These are phyloP conservation scores for Acrocyrtus sp. DNA, from an alignment of 2,888 invertebrate genomes.

Conservation along the genomic window DNA sequence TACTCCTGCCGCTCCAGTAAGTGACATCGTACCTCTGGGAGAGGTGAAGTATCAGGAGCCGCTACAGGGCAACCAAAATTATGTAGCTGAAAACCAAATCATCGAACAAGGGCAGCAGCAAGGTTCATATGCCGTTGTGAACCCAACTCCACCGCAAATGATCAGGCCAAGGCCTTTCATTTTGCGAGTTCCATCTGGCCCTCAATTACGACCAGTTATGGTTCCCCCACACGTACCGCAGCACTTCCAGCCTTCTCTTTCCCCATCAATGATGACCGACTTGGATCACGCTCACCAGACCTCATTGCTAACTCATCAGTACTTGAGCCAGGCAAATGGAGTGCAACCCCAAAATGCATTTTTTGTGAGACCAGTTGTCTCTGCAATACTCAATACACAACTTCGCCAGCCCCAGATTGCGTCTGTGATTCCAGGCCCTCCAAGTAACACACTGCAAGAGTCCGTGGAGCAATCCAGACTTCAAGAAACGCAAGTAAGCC, in stretches of 20 bases:
- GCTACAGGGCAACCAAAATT: neutral
- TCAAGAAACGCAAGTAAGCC: slow-evolving; percentile 5
- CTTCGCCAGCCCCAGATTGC: slow-evolving; percentile 2
- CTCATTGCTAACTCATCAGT: slow-evolving; percentile 62
- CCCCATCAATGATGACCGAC: slow-evolving; percentile 61
- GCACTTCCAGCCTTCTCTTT: slow-evolving; percentile 47
- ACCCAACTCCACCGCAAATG: slow-evolving; percentile 13
- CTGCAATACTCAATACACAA: neutral
- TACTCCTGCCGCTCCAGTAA: neutral
- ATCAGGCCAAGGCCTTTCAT: slow-evolving; percentile 41
- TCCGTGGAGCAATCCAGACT: neutral
- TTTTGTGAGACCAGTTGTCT: slow-evolving; percentile 46
- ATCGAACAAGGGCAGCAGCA: slow-evolving; percentile 14
- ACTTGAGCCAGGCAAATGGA: slow-evolving; percentile 45
- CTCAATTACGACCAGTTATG: slow-evolving; percentile 15
- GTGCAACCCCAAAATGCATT: slow-evolving; percentile 40
- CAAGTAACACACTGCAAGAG: neutral
- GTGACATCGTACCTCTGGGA: neutral
- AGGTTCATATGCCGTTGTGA: neutral
- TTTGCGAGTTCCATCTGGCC: slow-evolving; percentile 50
- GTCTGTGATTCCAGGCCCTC: neutral
- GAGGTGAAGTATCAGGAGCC: neutral
- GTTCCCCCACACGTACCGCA: slow-evolving; percentile 40
- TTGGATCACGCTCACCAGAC: slow-evolving; percentile 62
- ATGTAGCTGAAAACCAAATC: neutral